phyloP scores from a whole-genome alignment of 2,113 vertebrate species.

The Ptilorrhoa leucosticta region DNA sequence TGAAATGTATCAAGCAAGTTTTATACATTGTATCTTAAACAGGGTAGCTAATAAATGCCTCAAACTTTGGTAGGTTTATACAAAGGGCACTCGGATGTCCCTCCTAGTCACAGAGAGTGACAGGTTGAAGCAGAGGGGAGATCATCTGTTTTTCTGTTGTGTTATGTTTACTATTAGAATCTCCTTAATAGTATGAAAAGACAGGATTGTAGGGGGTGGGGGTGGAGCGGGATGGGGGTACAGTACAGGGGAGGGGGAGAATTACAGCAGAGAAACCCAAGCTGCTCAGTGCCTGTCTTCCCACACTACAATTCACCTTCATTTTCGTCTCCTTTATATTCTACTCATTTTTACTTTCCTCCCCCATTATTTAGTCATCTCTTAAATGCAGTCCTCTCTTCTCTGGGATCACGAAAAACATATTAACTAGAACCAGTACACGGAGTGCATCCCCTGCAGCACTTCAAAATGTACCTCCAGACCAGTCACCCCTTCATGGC shows the following conservation, averaged over 20 bases:
- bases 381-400: constrained; percentile 39
- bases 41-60: neutral
- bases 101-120: neutral
- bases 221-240: neutral
- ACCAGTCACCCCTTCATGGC: neutral
- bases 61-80: neutral
- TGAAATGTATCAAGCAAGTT: neutral
- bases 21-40: neutral
- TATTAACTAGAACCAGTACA: neutral
- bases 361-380: constrained; percentile 48
- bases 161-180: neutral
- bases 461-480: neutral
- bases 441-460: neutral
- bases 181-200: neutral
- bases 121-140: fast-evolving
- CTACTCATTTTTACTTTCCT: neutral
- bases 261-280: neutral
- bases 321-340: neutral
- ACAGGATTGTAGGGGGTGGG: neutral
- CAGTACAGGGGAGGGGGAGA: fast-evolving
- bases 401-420: constrained; percentile 13
- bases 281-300: neutral
- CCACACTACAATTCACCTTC: neutral
- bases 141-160: neutral
- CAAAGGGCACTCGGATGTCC: neutral